Evolutionary conservation across 2,888 invertebrate genomes (phyloP), one percentile per base, ranked within the genome.

Genomic region (Cryptosula pallasiana): DNA sequence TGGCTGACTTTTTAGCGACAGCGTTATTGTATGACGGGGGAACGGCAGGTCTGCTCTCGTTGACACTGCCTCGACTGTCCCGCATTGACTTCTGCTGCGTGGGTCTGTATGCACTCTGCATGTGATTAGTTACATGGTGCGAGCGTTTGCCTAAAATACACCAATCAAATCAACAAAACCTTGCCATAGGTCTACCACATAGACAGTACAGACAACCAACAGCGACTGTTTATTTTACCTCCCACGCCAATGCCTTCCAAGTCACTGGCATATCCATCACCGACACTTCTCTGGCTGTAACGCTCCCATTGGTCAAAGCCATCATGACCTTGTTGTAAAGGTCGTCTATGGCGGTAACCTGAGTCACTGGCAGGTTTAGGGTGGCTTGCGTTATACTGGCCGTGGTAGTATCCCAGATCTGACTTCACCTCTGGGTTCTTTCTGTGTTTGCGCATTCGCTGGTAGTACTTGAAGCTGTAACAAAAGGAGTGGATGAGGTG

Each of bases 251-350:
- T 13, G 9, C 63, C 78, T 73, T 80, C 82, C 71, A 80, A 58
- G 73, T 82, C 81, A 78, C 82, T 82, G 69, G 78, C 78, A 75
- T 81, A 81, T 13, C 81, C 81, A 57, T 76, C 79, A 16, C 75
- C 75, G 3, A 73, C 71, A 29, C 71, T 69, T 9, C 73, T 35
- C 55, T 70, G 36, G 25, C 45, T 70, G 45, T 35, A 54, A 5
- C 25, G n/a, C 45, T 70, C 70, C 70, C 70, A 70, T 25, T 69
- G 34, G 9, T 54, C 55, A 25, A 27, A 36, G 3, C 70, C 70
- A 29, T 70, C 70, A n/a, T 23, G 35, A 5, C 70, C 70, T 23
- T 36, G 45, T 45, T 54, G 36, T 2, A 70, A 29, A 5, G 70
- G 70, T 29, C 27, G 45, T 54, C 70, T 35, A 5, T 9, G 45